These are phyloP conservation scores for Aratinga solstitialis DNA, from an alignment of 2,797 vertebrate genomes.

Conservation along the genomic window DNA sequence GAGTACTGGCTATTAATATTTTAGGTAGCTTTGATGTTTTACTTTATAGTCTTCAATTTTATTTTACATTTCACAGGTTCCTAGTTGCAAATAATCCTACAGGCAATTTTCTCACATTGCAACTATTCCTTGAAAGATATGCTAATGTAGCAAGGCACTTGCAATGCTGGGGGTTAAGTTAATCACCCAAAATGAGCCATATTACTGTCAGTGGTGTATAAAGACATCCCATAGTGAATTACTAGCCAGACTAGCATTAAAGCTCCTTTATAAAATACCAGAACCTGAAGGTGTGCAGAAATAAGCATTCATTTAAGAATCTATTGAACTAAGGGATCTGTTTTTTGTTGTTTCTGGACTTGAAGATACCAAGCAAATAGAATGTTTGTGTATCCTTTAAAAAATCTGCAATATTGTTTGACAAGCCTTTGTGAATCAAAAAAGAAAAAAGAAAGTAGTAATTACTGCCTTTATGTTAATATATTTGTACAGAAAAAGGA, in stretches of 20 bases:
- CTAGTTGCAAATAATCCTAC: slow-evolving; percentile 81
- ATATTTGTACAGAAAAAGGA: neutral
- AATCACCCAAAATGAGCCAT: slow-evolving; percentile 81
- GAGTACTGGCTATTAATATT: slow-evolving; percentile 81
- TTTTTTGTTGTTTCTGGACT: slow-evolving; percentile 64
- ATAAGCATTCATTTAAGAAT: slow-evolving; percentile 70
- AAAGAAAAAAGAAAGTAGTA: neutral
- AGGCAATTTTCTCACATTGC: slow-evolving; percentile 81
- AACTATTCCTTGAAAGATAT: slow-evolving; percentile 81
- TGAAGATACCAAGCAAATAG: slow-evolving; percentile 50
- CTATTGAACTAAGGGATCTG: slow-evolving; percentile 59
- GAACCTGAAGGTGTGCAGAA: slow-evolving; percentile 69
- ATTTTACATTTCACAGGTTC: slow-evolving; percentile 83
- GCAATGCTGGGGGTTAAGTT: slow-evolving; percentile 79
- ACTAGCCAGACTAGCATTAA: slow-evolving; percentile 70
- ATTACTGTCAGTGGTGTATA: slow-evolving; percentile 77
- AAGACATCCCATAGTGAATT: slow-evolving; percentile 78
- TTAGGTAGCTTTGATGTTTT: slow-evolving; percentile 81
- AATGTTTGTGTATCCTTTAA: slow-evolving; percentile 4
- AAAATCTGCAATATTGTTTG: slow-evolving; percentile 38
- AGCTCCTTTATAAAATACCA: slow-evolving; percentile 67
- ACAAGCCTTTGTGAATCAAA: slow-evolving; percentile 30
- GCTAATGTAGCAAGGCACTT: slow-evolving; percentile 74
- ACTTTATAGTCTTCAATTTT: slow-evolving; percentile 81
- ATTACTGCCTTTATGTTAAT: neutral